Evolutionary conservation across 2,797 vertebrate species (phyloP).

Genomic region (Pseudochromis fuscus): DNA sequence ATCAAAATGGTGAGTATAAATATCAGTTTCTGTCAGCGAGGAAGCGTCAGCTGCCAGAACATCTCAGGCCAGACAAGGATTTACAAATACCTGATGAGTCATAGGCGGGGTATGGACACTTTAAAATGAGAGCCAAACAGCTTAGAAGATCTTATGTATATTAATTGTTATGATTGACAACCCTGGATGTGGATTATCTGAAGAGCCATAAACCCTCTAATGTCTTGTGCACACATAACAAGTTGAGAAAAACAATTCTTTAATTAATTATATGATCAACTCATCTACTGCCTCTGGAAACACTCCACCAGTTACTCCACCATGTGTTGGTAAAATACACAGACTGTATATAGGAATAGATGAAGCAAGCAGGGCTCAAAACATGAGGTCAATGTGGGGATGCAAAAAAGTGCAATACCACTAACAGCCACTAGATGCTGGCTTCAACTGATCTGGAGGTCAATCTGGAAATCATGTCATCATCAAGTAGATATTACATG

Average conservation of each 20-base stretch:
- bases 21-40: neutral
- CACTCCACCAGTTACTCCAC: too few relatives aligned
- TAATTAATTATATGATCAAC: too few relatives aligned
- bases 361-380: too few relatives aligned
- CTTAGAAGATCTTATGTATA: neutral
- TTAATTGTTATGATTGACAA: neutral
- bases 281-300: too few relatives aligned
- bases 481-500: too few relatives aligned
- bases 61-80: neutral
- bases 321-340: too few relatives aligned
- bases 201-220: neutral
- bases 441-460: too few relatives aligned
- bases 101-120: neutral
- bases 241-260: neutral
- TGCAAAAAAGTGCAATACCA: too few relatives aligned
- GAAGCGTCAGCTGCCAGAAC: neutral
- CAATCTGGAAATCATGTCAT: too few relatives aligned
- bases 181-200: neutral
- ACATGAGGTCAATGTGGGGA: too few relatives aligned
- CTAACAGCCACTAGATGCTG: too few relatives aligned
- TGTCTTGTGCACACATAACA: neutral
- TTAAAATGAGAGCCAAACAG: neutral
- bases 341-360: too few relatives aligned
- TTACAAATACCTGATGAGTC: neutral
- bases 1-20: constrained; percentile 23